Conservation (phyloP, 2,797 vertebrate species). For the Vultur gryphus region DNA sequence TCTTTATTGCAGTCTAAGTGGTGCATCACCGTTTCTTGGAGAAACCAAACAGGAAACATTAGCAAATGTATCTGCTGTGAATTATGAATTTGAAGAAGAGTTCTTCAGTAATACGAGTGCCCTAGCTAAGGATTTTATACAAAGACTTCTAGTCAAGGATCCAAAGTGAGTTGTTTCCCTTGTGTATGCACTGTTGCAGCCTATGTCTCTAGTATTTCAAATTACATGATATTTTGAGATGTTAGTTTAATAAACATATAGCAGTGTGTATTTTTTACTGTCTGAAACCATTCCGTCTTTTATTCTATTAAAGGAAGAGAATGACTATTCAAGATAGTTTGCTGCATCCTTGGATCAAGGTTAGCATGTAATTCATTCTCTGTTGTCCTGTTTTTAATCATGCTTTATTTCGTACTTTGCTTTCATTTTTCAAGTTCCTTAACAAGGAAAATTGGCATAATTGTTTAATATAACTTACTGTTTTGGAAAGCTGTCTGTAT, state of each 20-base stretch:
- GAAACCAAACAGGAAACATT: conserved; percentile 97
- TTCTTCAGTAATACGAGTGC: conserved; percentile 93
- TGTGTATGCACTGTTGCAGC: neutral
- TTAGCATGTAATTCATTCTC: conserved; percentile 52
- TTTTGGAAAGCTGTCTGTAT: neutral
- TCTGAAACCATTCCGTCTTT: neutral
- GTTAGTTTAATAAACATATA: neutral
- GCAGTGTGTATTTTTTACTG: neutral
- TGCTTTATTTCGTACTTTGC: neutral
- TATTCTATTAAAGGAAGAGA: conserved; percentile 83
- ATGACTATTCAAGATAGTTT: conserved; percentile 97
- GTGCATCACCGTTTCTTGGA: conserved; percentile 95
- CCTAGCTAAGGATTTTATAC: conserved; percentile 97
- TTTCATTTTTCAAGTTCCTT: neutral
- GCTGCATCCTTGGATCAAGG: conserved; percentile 98
- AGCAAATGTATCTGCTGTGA: conserved; percentile 96
- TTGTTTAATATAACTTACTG: neutral
- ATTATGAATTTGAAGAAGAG: conserved; percentile 95
- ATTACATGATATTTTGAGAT: neutral
- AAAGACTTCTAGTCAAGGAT: conserved; percentile 92
- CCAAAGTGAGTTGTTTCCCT: conserved; percentile 85
- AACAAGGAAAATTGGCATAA: neutral
- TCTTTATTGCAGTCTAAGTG: conserved; percentile 83
- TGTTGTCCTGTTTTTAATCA: neutral
- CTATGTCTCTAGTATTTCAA: neutral